Evolutionary conservation across 2,888 invertebrate genomes (phyloP).

Genomic region (Caenorhabditis drosophilae): DNA sequence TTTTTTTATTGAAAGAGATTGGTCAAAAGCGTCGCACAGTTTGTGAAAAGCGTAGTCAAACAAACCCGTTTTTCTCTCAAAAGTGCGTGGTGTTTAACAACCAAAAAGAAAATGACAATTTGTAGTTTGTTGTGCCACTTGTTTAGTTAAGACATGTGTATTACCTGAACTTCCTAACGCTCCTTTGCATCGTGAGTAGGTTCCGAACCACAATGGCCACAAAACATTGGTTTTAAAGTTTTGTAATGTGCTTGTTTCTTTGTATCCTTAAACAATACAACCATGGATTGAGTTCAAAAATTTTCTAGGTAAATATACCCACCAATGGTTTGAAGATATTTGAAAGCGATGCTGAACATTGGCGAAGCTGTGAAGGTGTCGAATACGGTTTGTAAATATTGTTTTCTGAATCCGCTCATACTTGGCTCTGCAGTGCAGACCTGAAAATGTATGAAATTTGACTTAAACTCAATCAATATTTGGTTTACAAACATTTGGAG

Average conservation of each 20-base stretch:
- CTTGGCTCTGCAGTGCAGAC: constrained; percentile 60
- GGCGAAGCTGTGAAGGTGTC: constrained; percentile 56
- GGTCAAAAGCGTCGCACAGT: too few relatives aligned
- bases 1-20: too few relatives aligned
- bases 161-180: constrained; percentile 58
- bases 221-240: constrained; percentile 52
- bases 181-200: constrained; percentile 61
- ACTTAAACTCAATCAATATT: not conserved
- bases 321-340: constrained; percentile 54
- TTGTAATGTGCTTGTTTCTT: constrained; percentile 37
- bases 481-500: constrained; percentile 55
- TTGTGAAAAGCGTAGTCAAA: too few relatives aligned
- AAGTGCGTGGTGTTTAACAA: constrained; percentile 2
- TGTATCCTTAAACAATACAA: constrained; percentile 39
- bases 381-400: constrained; percentile 50
- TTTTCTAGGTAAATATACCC: not conserved
- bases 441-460: constrained; percentile 14
- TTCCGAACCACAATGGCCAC: constrained; percentile 65
- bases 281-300: not conserved
- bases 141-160: too few relatives aligned
- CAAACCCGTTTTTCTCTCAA: constrained; percentile 20
- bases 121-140: too few relatives aligned
- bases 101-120: too few relatives aligned
- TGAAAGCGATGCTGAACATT: constrained; percentile 58
- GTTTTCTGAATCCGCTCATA: constrained; percentile 54